phyloP scores from a whole-genome alignment of 2,797 vertebrate species.

The Siniperca scherzeri region DNA sequence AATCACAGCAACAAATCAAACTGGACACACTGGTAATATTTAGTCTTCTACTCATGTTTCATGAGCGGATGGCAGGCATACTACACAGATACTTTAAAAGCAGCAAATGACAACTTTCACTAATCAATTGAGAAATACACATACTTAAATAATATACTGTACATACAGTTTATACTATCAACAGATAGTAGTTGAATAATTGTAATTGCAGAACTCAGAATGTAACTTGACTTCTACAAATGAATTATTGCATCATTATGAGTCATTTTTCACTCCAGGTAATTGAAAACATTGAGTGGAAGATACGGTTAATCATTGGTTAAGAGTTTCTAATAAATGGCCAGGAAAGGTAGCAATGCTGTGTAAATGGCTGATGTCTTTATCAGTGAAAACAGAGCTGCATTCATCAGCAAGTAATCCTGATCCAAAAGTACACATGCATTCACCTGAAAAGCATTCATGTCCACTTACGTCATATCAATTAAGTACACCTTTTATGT shows the following conservation, averaged over 20 bases:
- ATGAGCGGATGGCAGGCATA: neutral
- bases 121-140: neutral
- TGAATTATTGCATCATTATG: slow-evolving; percentile 25
- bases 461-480: slow-evolving; percentile 11
- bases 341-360: slow-evolving; percentile 43
- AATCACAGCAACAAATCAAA: neutral
- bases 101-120: neutral
- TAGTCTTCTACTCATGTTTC: neutral
- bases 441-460: slow-evolving; percentile 47
- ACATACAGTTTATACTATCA: neutral
- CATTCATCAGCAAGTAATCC: slow-evolving; percentile 62
- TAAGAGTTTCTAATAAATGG: slow-evolving; percentile 54
- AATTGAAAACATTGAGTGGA: slow-evolving; percentile 19
- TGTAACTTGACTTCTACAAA: neutral
- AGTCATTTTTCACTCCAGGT: neutral
- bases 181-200: neutral
- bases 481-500: slow-evolving; percentile 25
- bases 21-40: neutral
- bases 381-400: slow-evolving; percentile 67
- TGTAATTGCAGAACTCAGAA: neutral
- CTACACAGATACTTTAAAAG: neutral
- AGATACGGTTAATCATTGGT: slow-evolving; percentile 60
- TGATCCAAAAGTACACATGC: slow-evolving; percentile 42
- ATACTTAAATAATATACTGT: neutral
- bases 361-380: slow-evolving; percentile 34